phyloP scores from a whole-genome alignment of 92 coral and sea anemone species.

The Zoanthus sociatus region DNA sequence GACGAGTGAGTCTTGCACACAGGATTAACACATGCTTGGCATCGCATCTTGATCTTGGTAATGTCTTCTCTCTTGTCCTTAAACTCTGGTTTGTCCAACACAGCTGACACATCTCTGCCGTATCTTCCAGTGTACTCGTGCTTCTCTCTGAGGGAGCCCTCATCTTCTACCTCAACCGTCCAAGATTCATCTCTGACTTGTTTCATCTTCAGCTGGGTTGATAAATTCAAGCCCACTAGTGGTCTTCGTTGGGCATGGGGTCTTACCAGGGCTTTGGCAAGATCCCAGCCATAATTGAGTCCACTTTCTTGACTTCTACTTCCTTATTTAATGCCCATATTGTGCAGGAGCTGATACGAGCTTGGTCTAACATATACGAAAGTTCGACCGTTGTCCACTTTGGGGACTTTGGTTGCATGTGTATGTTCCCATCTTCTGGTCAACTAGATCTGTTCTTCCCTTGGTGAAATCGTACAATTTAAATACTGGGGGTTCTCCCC shows the following conservation, averaged over 20 bases:
- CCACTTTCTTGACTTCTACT: neutral
- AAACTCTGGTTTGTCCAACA: neutral
- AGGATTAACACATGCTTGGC: constrained; percentile 19
- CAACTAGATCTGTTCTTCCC: neutral
- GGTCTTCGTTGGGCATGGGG: neutral
- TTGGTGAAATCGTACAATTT: neutral
- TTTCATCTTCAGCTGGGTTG: neutral
- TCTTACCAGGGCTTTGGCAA: neutral
- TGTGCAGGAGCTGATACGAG: neutral
- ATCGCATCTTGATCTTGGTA: neutral
- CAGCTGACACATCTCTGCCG: neutral
- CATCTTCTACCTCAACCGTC: too few species aligned
- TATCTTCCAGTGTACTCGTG: constrained; percentile 1
- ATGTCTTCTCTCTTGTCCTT: constrained; percentile 10
- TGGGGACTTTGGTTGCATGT: too few species aligned
- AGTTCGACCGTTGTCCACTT: neutral
- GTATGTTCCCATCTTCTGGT: neutral
- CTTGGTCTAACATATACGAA: neutral
- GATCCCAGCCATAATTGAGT: neutral
- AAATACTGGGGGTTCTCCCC: neutral
- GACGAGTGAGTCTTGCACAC: neutral
- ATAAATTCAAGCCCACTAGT: neutral
- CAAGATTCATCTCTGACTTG: too few species aligned
- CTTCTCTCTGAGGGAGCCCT: neutral
- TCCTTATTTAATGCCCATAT: neutral